A percentile compares a stretch with the other conserved stretches of the same genome.
Conservation (phyloP, 2,888 invertebrate genomes). For the Biston stratarius region DNA sequence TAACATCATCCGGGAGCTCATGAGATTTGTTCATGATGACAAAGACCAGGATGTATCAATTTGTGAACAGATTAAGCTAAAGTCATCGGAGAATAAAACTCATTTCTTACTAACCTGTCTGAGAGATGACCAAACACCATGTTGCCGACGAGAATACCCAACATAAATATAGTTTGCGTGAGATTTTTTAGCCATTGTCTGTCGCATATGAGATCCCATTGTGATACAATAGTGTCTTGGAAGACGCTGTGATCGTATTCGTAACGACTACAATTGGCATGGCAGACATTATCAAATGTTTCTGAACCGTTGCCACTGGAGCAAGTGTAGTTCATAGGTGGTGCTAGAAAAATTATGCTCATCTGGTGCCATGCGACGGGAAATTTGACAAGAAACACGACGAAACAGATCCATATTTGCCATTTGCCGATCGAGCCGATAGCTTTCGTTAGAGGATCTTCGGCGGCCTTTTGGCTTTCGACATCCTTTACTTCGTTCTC, state of each 20-base stretch:
- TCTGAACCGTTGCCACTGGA: constrained; percentile 53
- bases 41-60: constrained; percentile 70
- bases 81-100: constrained; percentile 6
- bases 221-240: constrained; percentile 90
- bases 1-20: constrained; percentile 66
- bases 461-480: constrained; percentile 61
- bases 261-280: constrained; percentile 83
- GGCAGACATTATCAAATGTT: constrained; percentile 81
- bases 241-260: constrained; percentile 89
- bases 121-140: constrained; percentile 91
- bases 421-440: constrained; percentile 91
- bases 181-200: constrained; percentile 89
- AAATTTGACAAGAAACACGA: constrained; percentile 90
- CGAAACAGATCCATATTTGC: constrained; percentile 90
- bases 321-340: constrained; percentile 88
- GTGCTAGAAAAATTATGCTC: constrained; percentile 92
- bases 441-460: constrained; percentile 89
- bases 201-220: constrained; percentile 92
- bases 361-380: constrained; percentile 94
- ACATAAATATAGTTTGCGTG: constrained; percentile 93
- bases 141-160: constrained; percentile 91
- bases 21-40: constrained; percentile 48
- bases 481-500: constrained; percentile 69
- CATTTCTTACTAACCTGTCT: constrained; percentile 87
- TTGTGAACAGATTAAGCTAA: constrained; percentile 51